Evolutionary conservation across 2,797 vertebrate genomes (phyloP).

Genomic region (Platyrinchus mystaceus): DNA sequence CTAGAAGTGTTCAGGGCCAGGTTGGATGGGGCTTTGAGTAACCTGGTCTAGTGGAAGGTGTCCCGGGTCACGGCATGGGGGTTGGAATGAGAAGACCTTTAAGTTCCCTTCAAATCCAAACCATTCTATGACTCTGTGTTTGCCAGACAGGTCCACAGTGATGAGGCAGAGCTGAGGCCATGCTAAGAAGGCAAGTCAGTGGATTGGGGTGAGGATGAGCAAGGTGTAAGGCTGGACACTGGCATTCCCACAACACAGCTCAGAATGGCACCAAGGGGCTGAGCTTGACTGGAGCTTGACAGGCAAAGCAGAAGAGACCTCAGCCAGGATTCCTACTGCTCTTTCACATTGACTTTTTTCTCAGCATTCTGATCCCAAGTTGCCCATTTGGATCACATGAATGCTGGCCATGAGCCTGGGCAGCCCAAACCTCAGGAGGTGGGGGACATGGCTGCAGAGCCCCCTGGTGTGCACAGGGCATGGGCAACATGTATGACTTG

Average conservation of each 20-base stretch:
- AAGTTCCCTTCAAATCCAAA: neutral
- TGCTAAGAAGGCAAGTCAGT: neutral
- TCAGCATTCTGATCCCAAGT: neutral
- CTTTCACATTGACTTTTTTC: neutral
- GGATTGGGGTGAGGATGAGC: neutral
- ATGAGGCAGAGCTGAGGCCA: neutral
- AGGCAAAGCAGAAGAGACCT: neutral
- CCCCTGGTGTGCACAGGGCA: neutral
- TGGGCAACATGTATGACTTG: too few species aligned
- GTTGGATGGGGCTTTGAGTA: neutral
- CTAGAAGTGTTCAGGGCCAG: neutral
- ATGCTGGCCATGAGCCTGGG: neutral
- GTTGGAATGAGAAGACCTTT: neutral
- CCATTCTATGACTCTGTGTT: neutral
- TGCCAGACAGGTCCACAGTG: neutral
- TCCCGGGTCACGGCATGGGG: neutral
- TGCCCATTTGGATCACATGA: neutral
- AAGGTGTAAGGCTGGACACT: neutral
- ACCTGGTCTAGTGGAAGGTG: rapidly evolving
- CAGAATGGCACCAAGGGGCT: neutral
- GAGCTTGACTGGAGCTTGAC: neutral
- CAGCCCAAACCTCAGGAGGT: neutral
- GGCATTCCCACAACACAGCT: neutral
- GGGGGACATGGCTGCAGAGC: rapidly evolving
- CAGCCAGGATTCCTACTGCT: neutral